phyloP scores from a whole-genome alignment of 2,888 invertebrate genomes.

The Heliothis peltigera region DNA sequence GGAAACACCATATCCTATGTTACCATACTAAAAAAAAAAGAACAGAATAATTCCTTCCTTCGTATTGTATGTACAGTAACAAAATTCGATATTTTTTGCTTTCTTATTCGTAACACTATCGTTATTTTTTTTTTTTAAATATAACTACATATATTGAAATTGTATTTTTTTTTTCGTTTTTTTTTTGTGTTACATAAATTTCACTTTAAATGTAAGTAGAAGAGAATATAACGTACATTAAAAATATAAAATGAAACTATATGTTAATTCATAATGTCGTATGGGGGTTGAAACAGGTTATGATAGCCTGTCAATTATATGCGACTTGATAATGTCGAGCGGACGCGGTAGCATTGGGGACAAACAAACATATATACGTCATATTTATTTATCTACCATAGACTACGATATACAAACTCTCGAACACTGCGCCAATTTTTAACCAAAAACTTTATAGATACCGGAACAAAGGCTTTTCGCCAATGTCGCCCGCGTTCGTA shows the following conservation, averaged over 20 bases:
- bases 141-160: conserved; percentile 78
- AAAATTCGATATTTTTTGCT: conserved; percentile 82
- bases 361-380: not conserved
- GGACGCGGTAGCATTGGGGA: conserved; percentile 44
- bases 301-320: conserved; percentile 51
- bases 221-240: conserved; percentile 79
- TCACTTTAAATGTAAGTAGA: conserved; percentile 85
- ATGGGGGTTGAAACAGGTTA: conserved; percentile 66
- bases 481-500: conserved; percentile 41
- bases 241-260: conserved; percentile 70
- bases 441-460: not conserved
- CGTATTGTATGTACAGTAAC: conserved; percentile 82
- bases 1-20: conserved; percentile 87
- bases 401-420: not conserved
- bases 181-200: conserved; percentile 72
- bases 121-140: conserved; percentile 82
- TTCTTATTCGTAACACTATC: conserved; percentile 80
- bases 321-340: conserved; percentile 41
- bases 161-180: conserved; percentile 72
- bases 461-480: not conserved
- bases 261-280: conserved; percentile 68
- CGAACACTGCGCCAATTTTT: not conserved
- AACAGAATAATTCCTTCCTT: conserved; percentile 77
- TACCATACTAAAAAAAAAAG: conserved; percentile 83
- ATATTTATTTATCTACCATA: not conserved